A percentile compares a stretch with the other conserved stretches of the same genome.
Conservation (phyloP, 2,113 vertebrate genomes). For the Chaenocephalus aceratus region DNA sequence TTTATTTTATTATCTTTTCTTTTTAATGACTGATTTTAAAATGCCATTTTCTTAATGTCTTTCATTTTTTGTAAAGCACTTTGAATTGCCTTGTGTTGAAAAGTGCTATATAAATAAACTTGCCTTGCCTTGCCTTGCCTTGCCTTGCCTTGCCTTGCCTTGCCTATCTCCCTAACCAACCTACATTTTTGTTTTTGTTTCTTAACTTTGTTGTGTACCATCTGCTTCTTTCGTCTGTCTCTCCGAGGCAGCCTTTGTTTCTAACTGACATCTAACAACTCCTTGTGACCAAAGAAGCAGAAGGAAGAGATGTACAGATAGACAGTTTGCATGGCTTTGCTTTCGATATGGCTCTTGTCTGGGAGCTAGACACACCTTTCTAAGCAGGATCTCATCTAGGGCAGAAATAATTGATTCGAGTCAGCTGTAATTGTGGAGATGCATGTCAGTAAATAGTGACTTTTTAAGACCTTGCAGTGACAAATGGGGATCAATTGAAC, state of each 20-base stretch:
- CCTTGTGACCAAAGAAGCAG: conserved; percentile 18
- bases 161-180: background rate
- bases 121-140: no score
- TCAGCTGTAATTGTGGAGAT: conserved; percentile 45
- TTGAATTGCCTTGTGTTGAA: no score
- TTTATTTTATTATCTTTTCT: no score
- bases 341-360: conserved; percentile 31
- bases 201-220: background rate
- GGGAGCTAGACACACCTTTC: conserved; percentile 60
- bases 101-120: no score
- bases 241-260: background rate
- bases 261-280: background rate
- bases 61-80: no score
- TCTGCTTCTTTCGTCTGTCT: conserved; percentile 1
- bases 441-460: conserved; percentile 60
- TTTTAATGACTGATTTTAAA: no score
- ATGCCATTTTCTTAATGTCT: no score
- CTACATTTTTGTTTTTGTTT: background rate
- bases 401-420: conserved; percentile 73
- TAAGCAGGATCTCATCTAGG: conserved; percentile 69
- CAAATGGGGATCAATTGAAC: conserved; percentile 67
- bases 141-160: no score
- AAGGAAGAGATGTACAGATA: conserved; percentile 32
- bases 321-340: conserved; percentile 40
- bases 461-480: conserved; percentile 53